phyloP scores from a whole-genome alignment of 2,888 invertebrate species.

The Aphrophora alni region DNA sequence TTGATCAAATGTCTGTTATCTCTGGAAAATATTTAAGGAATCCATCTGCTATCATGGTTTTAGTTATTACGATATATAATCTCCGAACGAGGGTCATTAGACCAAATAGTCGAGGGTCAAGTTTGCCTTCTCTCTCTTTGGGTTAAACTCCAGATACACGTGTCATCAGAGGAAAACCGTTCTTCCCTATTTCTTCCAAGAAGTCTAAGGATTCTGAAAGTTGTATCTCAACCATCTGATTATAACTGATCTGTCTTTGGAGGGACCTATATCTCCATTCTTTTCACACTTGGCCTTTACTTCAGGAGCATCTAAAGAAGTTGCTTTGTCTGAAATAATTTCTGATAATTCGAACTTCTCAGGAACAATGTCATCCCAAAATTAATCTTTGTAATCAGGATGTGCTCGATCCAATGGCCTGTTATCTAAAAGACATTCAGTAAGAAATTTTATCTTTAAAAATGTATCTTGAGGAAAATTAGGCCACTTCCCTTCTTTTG shows the following conservation, averaged over 20 bases:
- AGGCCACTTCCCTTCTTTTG: too few relatives aligned
- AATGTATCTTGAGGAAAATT: too few relatives aligned
- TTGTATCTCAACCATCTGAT: neutral
- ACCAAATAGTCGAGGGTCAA: slow-evolving; percentile 17
- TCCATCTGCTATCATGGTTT: neutral
- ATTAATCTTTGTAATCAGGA: too few relatives aligned
- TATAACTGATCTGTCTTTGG: slow-evolving; percentile 7
- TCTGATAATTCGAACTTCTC: too few relatives aligned
- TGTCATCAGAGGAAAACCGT: slow-evolving; percentile 11
- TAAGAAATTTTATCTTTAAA: too few relatives aligned
- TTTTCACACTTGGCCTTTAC: neutral
- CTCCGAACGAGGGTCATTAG: slow-evolving; percentile 7
- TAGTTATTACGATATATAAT: slow-evolving; percentile 13
- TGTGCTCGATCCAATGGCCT: too few relatives aligned
- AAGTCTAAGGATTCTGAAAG: neutral
- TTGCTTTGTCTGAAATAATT: too few relatives aligned
- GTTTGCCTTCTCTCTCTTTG: slow-evolving; percentile 19
- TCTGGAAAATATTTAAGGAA: slow-evolving; percentile 8
- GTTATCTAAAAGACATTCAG: too few relatives aligned
- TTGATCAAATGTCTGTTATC: too few relatives aligned
- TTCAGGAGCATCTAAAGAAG: neutral
- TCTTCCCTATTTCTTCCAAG: neutral
- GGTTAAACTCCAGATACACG: slow-evolving; percentile 3
- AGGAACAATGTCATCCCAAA: too few relatives aligned
- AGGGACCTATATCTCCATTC: neutral